Evolutionary conservation across 1,140 invertebrate genomes (phyloP).

Genomic region (Lordiphosa clarofinis): DNA sequence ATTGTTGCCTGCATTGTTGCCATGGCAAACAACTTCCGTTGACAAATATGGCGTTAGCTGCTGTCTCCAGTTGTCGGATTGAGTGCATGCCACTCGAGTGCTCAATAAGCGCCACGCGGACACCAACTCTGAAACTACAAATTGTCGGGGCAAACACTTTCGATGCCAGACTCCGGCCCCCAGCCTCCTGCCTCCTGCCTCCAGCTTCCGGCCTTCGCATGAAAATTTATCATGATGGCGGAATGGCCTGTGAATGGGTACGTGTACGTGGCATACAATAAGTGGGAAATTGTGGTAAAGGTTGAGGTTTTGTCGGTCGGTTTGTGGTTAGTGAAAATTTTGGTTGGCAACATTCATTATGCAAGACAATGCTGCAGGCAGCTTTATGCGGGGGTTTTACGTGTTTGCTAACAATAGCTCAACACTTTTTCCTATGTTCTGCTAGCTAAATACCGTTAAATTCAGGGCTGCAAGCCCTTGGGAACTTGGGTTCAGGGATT

Average conservation of each 20-base stretch:
- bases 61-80: slow-evolving; percentile 27
- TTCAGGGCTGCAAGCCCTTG: too few species aligned
- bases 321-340: neutral
- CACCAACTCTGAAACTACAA: slow-evolving; percentile 9
- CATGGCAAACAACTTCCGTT: slow-evolving; percentile 39
- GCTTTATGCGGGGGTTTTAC: neutral
- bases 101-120: slow-evolving; percentile 46
- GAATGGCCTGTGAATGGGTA: too few species aligned
- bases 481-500: too few species aligned
- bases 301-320: neutral
- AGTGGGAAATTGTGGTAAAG: slow-evolving; percentile 4
- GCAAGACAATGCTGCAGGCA: neutral
- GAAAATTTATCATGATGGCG: slow-evolving; percentile 5
- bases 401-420: neutral
- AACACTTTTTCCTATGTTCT: too few species aligned
- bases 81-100: slow-evolving; percentile 45
- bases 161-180: slow-evolving; percentile 2
- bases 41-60: slow-evolving; percentile 41
- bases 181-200: neutral
- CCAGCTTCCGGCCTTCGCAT: neutral
- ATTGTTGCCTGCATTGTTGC: slow-evolving; percentile 35
- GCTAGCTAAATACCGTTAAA: neutral
- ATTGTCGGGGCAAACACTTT: slow-evolving; percentile 14
- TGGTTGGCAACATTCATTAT: neutral
- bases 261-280: slow-evolving; percentile 1